Base-by-base conservation (phyloP, 2,797 vertebrate species). In the Rhadinocentrus ornatus region DNA sequence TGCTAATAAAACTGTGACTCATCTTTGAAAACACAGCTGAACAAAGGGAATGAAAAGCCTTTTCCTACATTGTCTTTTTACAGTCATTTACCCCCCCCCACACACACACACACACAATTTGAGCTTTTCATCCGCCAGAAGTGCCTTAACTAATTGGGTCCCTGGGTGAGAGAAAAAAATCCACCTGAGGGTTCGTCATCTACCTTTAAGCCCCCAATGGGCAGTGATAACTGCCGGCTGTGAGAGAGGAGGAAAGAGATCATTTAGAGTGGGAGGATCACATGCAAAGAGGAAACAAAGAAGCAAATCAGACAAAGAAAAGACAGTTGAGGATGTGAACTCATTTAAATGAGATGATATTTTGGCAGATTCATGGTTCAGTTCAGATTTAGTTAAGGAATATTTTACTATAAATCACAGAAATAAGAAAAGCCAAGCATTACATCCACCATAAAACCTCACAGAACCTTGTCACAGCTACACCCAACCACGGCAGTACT, bases 141-240 rank as follows among this genome's bases (percentile, higher is more conserved):
- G 78, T 53, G 83, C 35, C 53, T 73, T 58, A 62, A 58, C 74
- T 91, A 92, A 91, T 91, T 90, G 73, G 73, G 71, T 90, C 91
- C 86, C 86, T 24, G 54, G 86, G 70, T 83, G 65, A 82, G 69
- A 77, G 39, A 44, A 69, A 44, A 69, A 48, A 54, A 75, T 52
- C 69, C 86, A 86, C 87, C 82, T 31, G 81, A 79, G 88, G 74
- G 62, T 74, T 81, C 8, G 8, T 10, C 0, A 27, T 76, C 59
- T 70, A 75, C 71, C 77, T 52, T 13, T 35, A 76, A 77, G 39
- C 74, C 76, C 82, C 54, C 7, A 8, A 69, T 66, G 72, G 63
- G 72, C 76, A 73, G 46, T 44, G 41, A 76, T 61, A n/a, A 69
- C 69, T 44, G 27, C 52, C 61, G 34, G 60, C 44, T 32, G 53